Conservation (phyloP, 2,797 vertebrate genomes). For the Thripadectes ignobilis region DNA sequence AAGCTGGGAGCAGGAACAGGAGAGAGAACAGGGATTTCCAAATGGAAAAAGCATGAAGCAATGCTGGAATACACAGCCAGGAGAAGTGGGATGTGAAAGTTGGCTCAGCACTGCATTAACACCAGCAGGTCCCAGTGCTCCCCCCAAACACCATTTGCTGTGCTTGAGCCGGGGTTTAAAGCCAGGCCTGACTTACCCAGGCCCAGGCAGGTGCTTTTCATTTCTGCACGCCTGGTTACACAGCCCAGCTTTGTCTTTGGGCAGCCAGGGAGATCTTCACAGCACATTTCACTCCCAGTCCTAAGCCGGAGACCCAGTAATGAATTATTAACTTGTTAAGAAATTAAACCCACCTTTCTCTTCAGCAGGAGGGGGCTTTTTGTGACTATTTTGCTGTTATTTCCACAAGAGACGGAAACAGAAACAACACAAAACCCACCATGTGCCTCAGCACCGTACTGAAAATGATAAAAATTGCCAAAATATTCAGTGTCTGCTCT, state of each 20-base stretch:
- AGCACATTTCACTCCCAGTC: background rate
- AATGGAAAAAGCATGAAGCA: background rate
- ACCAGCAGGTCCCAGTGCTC: background rate
- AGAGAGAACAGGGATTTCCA: background rate
- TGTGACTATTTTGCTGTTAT: background rate
- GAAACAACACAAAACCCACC: background rate
- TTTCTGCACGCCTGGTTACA: background rate
- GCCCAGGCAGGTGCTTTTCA: background rate
- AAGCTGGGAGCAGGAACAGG: background rate
- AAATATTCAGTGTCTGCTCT: background rate
- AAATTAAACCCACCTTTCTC: background rate
- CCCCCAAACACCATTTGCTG: background rate
- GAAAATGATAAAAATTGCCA: background rate
- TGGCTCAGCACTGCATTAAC: background rate
- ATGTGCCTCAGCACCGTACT: background rate
- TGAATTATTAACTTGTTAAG: background rate
- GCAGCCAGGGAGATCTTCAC: background rate
- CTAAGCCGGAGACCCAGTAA: background rate
- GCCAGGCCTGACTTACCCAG: background rate
- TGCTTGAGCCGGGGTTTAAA: background rate
- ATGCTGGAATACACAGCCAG: background rate
- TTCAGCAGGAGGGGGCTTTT: background rate
- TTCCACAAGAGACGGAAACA: background rate
- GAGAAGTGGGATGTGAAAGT: background rate
- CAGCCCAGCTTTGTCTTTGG: background rate